These are phyloP conservation scores for Manacus vitellinus DNA, from an alignment of 2,113 vertebrate species.

Conservation along the genomic window DNA sequence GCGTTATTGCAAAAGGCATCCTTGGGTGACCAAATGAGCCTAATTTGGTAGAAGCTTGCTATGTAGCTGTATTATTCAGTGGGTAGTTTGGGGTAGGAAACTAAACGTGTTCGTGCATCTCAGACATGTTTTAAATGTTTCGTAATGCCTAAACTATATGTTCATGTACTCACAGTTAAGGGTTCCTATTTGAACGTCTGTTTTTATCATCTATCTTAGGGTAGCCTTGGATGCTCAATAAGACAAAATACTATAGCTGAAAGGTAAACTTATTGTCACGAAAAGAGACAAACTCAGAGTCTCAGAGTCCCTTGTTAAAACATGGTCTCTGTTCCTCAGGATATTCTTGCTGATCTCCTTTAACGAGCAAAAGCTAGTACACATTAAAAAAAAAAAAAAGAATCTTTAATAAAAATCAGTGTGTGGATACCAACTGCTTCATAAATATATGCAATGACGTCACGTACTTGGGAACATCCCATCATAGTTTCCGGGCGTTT, in stretches of 20 bases:
- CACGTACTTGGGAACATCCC: background rate
- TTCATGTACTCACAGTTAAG: background rate
- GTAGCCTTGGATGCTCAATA: background rate
- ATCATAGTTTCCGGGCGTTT: background rate
- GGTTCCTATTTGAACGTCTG: background rate
- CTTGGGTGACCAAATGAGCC: background rate
- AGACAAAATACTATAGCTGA: background rate
- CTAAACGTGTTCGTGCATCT: background rate
- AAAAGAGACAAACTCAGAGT: background rate
- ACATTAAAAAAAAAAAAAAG: background rate
- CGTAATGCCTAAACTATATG: background rate
- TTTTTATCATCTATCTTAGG: background rate
- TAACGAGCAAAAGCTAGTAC: background rate
- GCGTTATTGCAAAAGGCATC: background rate
- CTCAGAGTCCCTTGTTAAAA: background rate
- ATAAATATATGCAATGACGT: background rate
- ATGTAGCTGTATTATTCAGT: background rate
- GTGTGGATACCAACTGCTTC: background rate
- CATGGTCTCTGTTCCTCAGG: accelerated
- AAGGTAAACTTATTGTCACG: background rate
- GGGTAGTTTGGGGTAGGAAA: background rate
- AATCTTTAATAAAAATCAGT: background rate
- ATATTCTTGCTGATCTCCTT: background rate
- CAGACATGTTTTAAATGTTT: background rate
- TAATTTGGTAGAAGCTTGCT: background rate